Evolutionary conservation across 1,140 invertebrate genomes (phyloP), one percentile per base, ranked within the genome.

Genomic region (Leptinotarsa defecta): DNA sequence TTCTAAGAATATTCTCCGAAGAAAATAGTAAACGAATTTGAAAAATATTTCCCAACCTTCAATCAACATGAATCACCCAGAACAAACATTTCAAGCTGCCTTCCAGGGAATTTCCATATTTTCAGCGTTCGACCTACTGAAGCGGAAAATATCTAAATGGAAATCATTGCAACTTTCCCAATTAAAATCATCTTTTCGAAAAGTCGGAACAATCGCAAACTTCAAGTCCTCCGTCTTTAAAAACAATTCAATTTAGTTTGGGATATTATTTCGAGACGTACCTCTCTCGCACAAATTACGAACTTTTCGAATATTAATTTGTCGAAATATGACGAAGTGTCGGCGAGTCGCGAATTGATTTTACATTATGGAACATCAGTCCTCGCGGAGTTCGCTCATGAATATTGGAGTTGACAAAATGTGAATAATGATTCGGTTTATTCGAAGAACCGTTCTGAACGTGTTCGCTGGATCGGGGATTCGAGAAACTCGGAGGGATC

Each of bases 261-360:
- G 2, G 13, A n/a, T 57, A 11, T 43, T 43, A 43, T 43, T 43
- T 43, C 34, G 34, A 57, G 6, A 17, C n/a, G 52, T 57, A 5
- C 17, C 17, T 8, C 52, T 19, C 52, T 13, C n/a, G 13, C n/a
- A 5, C 52, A 57, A 57, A 57, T 57, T 57, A 19, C 52, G n/a
- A 57, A 57, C 52, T 57, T 57, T 57, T 57, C 52, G n/a, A 57
- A 57, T 57, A 57, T 17, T 57, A 57, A 57, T 57, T 57, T 57
- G 52, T 57, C 52, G 52, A 57, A 57, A 57, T 57, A 57, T 19
- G 52, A 13, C 17, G 13, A 57, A 57, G 52, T 57, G 52, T 57
- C 52, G n/a, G 52, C 52, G 52, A 57, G 52, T 57, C 52, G 13
- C 15, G 17, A 57, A 57, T 57, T 57, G 52, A 57, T 57, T 57